Evolutionary conservation across 2,888 invertebrate genomes (phyloP).

Genomic region (Acleris literana): DNA sequence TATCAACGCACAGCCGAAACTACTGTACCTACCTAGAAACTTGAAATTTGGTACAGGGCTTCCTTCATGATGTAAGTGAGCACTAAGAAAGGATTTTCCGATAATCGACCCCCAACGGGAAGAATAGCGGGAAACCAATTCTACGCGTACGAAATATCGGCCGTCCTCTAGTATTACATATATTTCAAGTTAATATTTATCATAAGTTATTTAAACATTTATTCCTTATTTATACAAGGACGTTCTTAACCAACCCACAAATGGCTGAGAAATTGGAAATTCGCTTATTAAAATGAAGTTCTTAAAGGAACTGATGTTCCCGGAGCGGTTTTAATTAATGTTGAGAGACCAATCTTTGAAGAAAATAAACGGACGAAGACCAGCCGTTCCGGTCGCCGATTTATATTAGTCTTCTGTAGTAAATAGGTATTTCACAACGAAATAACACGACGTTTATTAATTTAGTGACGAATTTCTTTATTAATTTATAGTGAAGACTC

Average conservation of each 20-base stretch:
- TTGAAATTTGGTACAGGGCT: no score
- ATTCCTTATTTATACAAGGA: background rate
- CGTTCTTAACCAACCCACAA: background rate
- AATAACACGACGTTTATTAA: constrained; percentile 2
- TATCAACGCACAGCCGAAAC: no score
- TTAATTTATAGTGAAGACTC: constrained; percentile 23
- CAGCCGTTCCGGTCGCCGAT: background rate
- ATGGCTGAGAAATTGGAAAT: constrained; percentile 5
- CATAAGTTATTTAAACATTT: background rate
- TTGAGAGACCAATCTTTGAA: background rate
- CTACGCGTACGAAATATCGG: no score
- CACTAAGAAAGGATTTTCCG: no score
- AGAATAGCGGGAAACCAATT: no score
- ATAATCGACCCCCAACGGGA: no score
- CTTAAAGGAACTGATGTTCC: constrained; percentile 1
- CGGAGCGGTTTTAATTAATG: constrained; percentile 5
- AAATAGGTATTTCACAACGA: constrained; percentile 19
- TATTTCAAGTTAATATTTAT: no score
- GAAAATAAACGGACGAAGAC: background rate
- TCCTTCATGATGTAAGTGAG: no score
- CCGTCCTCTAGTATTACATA: no score
- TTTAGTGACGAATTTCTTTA: constrained; percentile 26
- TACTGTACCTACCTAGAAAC: no score
- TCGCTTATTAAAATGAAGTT: constrained; percentile 8
- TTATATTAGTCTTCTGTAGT: no score